A percentile compares a stretch with the other conserved stretches of the same genome.
phyloP scores from a whole-genome alignment of 2,888 invertebrate species.

The Ametastegia equiseti region DNA sequence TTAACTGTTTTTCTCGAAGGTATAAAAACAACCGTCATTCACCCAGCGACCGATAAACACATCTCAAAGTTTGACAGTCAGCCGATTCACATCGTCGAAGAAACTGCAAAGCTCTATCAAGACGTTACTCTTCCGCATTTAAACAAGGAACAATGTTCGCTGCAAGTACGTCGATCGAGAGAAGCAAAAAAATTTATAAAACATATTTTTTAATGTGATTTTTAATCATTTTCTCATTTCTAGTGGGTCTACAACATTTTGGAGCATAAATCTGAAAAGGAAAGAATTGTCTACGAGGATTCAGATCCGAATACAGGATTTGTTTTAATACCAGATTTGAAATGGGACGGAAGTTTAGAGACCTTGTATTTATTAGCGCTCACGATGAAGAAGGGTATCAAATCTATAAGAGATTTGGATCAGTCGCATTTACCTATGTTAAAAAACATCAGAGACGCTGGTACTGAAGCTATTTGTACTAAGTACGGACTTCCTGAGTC shows the following conservation, averaged over 20 bases:
- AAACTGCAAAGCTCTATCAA: constrained; percentile 90
- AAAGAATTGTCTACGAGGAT: constrained; percentile 92
- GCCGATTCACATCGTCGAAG: constrained; percentile 86
- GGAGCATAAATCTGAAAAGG: constrained; percentile 92
- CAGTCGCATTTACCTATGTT: constrained; percentile 88
- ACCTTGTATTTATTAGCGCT: constrained; percentile 93
- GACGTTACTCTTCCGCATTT: constrained; percentile 88
- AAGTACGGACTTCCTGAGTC: constrained; percentile 85
- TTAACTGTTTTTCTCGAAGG: constrained; percentile 76
- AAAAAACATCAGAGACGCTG: constrained; percentile 87
- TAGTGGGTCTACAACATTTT: constrained; percentile 99
- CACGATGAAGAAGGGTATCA: constrained; percentile 84
- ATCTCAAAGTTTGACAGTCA: constrained; percentile 91
- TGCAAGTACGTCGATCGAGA: constrained; percentile 89
- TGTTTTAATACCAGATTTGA: constrained; percentile 94
- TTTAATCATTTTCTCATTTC: constrained; percentile 46
- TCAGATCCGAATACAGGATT: constrained; percentile 89
- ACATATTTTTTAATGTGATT: too few species aligned
- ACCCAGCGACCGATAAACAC: constrained; percentile 96
- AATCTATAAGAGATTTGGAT: constrained; percentile 91
- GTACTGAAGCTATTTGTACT: constrained; percentile 84
- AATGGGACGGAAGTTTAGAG: constrained; percentile 93
- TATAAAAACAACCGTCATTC: constrained; percentile 92
- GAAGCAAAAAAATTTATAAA: too few species aligned
- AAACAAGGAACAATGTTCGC: constrained; percentile 84